Conservation (phyloP, 53 echinoderm and acorn worm genomes). For the Echinometra lucunter region DNA sequence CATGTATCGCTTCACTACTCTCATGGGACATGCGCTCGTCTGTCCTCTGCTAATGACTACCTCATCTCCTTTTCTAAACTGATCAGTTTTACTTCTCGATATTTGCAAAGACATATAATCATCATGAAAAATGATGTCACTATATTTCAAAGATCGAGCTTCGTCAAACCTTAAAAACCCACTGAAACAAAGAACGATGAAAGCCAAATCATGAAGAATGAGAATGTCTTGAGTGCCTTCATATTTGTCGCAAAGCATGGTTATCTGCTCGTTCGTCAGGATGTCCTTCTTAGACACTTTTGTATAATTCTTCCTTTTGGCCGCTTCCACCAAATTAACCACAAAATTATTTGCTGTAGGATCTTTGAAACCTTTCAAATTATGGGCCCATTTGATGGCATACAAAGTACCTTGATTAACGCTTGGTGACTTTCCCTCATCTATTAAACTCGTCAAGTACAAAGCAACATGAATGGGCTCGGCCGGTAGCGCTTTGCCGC, state of each 20-base stretch:
- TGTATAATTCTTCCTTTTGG: background rate
- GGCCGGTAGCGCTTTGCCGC: no score
- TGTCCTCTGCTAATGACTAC: background rate
- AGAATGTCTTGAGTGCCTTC: background rate
- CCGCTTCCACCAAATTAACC: no score
- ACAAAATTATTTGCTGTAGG: no score
- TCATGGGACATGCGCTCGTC: conserved; percentile 34
- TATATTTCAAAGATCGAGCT: background rate
- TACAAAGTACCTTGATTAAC: no score
- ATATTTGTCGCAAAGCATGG: background rate
- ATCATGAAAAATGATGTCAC: background rate
- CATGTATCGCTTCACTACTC: background rate
- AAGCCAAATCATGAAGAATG: background rate
- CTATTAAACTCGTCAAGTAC: no score
- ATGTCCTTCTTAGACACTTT: background rate
- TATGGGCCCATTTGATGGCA: background rate
- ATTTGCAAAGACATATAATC: background rate
- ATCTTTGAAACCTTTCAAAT: no score
- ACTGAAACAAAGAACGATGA: background rate
- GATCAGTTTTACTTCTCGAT: background rate
- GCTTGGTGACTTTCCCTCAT: no score
- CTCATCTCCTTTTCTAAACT: conserved; percentile 8
- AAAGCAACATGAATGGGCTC: no score
- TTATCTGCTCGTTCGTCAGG: background rate
- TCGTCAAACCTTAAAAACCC: background rate